A percentile compares a stretch with the other conserved stretches of the same genome.
Conservation (phyloP, 2,113 vertebrate species). For the Globicephala melas region DNA sequence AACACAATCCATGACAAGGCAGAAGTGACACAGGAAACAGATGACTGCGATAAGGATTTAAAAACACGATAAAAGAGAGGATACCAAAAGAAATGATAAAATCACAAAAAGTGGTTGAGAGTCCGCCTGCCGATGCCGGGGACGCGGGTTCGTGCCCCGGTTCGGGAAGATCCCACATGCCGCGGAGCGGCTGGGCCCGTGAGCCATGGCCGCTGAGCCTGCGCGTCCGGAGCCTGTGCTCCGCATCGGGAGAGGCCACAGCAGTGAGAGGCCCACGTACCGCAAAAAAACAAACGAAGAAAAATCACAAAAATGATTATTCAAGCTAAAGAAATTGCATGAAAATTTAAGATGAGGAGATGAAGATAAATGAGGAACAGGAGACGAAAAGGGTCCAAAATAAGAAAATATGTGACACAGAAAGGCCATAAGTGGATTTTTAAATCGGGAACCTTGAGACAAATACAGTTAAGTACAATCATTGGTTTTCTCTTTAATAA, state of each 20-base stretch:
- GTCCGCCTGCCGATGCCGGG: no score
- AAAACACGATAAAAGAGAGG: rapidly evolving
- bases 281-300: no score
- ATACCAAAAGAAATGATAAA: rapidly evolving
- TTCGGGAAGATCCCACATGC: no score
- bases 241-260: no score
- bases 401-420: rapidly evolving
- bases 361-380: not conserved
- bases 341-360: not conserved
- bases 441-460: not conserved
- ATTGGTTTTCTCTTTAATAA: not conserved
- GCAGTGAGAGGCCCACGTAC: no score
- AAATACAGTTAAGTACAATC: rapidly evolving
- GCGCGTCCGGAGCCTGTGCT: no score
- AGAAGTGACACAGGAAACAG: rapidly evolving
- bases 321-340: not conserved
- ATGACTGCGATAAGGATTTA: rapidly evolving
- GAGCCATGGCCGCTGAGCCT: no score
- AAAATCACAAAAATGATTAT: rapidly evolving
- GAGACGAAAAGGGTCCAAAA: rapidly evolving
- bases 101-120: rapidly evolving
- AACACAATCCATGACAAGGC: rapidly evolving
- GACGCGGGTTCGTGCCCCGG: no score
- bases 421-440: rapidly evolving
- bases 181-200: no score